Percentiles rank a stretch among this genome's conserved stretches.
Conservation (phyloP, 2,888 invertebrate species). For the Folsomia candida region DNA sequence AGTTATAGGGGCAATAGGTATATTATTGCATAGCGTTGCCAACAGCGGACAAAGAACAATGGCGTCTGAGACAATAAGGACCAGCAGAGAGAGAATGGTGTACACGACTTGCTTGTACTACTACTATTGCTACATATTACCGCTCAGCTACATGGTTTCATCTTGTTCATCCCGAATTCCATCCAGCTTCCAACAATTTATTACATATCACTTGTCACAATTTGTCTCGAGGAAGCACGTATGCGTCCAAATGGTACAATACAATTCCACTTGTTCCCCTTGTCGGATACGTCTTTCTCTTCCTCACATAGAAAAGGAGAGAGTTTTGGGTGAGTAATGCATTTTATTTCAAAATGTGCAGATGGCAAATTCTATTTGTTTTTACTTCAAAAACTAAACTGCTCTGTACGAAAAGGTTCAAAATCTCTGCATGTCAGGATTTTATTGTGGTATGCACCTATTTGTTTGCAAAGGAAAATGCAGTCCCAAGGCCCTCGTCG, state of each 20-base stretch:
- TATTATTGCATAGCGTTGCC: no score
- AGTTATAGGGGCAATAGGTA: no score
- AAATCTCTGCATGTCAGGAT: not conserved
- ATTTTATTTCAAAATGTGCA: not conserved
- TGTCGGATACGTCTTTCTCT: not conserved
- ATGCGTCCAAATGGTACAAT: not conserved
- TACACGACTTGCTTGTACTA: no score
- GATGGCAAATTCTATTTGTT: not conserved
- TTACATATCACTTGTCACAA: slow-evolving; percentile 7
- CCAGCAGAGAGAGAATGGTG: not conserved
- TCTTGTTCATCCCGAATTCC: slow-evolving; percentile 1
- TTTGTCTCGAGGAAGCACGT: not conserved
- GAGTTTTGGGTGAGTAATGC: not conserved
- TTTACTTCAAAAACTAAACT: not conserved
- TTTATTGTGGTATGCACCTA: not conserved
- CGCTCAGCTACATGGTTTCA: no score
- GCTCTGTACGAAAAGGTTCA: not conserved
- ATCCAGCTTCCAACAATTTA: slow-evolving; percentile 5
- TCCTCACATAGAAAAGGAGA: not conserved
- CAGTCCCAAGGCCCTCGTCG: no score
- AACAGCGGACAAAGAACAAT: not conserved
- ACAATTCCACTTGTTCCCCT: slow-evolving; percentile 6
- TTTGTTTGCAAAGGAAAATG: no score
- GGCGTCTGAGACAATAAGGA: not conserved
- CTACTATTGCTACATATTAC: not conserved